These are phyloP conservation scores for Acleris cristana DNA, from an alignment of 2,888 invertebrate species.

Conservation along the genomic window DNA sequence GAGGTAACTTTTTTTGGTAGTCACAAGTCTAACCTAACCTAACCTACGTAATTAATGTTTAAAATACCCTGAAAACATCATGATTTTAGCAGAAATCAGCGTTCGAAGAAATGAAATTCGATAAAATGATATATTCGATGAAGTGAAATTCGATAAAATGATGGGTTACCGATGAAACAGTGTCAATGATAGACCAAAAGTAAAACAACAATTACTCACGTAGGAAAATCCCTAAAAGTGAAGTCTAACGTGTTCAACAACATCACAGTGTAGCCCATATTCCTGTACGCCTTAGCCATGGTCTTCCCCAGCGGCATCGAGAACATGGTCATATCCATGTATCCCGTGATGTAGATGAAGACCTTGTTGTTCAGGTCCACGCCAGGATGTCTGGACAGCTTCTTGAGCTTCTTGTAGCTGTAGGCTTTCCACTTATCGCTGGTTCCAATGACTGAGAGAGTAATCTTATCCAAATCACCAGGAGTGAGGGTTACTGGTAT, in stretches of 20 bases:
- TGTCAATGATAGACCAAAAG: too few species aligned
- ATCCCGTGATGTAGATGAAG: slow-evolving; percentile 23
- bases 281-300: slow-evolving; percentile 18
- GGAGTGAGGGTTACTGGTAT: too few species aligned
- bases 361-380: slow-evolving; percentile 5
- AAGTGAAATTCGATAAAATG: too few species aligned
- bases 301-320: not conserved
- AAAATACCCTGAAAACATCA: too few species aligned
- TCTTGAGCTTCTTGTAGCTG: slow-evolving; percentile 2
- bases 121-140: too few species aligned
- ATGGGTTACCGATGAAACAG: too few species aligned
- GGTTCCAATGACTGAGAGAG: not conserved
- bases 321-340: not conserved
- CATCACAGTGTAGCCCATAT: slow-evolving; percentile 37
- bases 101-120: too few species aligned
- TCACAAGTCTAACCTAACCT: too few species aligned
- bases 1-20: too few species aligned
- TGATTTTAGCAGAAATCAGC: too few species aligned
- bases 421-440: not conserved
- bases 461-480: too few species aligned
- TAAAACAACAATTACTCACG: not conserved
- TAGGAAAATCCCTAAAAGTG: not conserved
- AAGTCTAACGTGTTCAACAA: slow-evolving; percentile 28
- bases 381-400: not conserved
- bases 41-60: too few species aligned